Evolutionary conservation across 2,888 invertebrate genomes (phyloP).

Genomic region (Rhaphigaster nebulosa): DNA sequence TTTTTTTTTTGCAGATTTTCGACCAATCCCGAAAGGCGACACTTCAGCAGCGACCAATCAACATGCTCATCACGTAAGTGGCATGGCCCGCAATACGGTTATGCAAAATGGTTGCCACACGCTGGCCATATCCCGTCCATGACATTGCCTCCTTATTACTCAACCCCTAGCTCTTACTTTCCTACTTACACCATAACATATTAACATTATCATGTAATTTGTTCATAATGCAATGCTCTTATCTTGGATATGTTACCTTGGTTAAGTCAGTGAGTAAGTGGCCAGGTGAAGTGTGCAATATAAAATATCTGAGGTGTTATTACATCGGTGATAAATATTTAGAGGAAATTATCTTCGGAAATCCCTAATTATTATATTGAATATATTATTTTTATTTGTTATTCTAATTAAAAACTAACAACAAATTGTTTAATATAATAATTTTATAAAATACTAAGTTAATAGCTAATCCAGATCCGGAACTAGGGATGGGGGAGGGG

Average conservation of each 20-base stretch:
- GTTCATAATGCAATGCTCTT: neutral
- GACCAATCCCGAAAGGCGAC: neutral
- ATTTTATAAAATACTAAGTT: no score
- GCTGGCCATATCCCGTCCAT: neutral
- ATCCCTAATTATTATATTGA: no score
- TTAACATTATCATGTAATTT: slow-evolving; percentile 48
- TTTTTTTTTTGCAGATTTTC: neutral
- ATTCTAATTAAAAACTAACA: no score
- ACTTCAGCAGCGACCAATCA: neutral
- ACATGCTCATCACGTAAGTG: slow-evolving; percentile 56
- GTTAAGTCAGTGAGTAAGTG: neutral
- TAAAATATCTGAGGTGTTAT: neutral
- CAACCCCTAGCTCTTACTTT: neutral
- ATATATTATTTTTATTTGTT: no score
- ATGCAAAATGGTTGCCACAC: slow-evolving; percentile 46
- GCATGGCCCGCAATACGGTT: neutral
- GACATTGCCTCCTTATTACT: slow-evolving; percentile 35
- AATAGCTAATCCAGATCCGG: no score
- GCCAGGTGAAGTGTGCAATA: neutral
- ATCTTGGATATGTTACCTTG: neutral
- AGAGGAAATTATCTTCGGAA: no score
- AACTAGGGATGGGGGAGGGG: no score
- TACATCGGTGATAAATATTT: neutral
- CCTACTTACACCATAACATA: slow-evolving; percentile 30
- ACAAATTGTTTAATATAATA: no score